These are phyloP conservation scores for Huso huso DNA, from an alignment of 2,797 vertebrate species.

Conservation along the genomic window DNA sequence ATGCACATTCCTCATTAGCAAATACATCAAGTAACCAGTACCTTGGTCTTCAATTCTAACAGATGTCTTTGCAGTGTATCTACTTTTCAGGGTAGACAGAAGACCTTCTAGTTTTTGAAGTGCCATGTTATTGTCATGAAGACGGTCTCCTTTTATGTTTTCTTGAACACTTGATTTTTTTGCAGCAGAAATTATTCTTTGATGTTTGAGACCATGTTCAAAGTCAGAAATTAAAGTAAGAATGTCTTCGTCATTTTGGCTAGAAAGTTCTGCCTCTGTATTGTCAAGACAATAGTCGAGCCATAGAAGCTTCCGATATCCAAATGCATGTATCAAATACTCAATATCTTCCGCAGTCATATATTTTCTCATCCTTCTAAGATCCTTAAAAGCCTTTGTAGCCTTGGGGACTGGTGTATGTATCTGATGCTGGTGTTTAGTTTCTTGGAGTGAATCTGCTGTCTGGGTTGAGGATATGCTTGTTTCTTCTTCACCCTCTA, in stretches of 20 bases:
- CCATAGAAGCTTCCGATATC: conserved; percentile 49
- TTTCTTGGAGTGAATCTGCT: not conserved
- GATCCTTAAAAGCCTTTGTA: conserved; percentile 27
- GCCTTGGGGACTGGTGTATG: conserved; percentile 16
- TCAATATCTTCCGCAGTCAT: conserved; percentile 30
- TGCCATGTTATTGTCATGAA: conserved; percentile 25
- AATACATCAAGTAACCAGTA: conserved; percentile 33
- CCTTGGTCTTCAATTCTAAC: conserved; percentile 43
- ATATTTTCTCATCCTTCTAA: conserved; percentile 36
- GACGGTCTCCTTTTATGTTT: conserved; percentile 33
- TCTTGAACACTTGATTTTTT: conserved; percentile 22
- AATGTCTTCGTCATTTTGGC: conserved; percentile 26
- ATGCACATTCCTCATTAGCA: too few relatives aligned
- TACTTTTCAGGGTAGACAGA: conserved; percentile 48
- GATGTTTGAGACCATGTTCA: conserved; percentile 43
- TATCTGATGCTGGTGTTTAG: conserved; percentile 11
- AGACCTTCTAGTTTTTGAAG: conserved; percentile 54
- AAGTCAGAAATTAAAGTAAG: conserved; percentile 47
- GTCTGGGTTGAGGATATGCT: conserved; percentile 9
- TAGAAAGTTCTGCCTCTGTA: conserved; percentile 17
- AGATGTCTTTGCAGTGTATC: conserved; percentile 35
- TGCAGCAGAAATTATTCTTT: conserved; percentile 25
- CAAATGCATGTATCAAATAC: conserved; percentile 41
- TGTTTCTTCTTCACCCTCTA: conserved; percentile 5
- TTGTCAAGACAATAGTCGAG: conserved; percentile 46